Evolutionary conservation across 2,797 vertebrate genomes (phyloP).

Genomic region (Sebastes flavidus): DNA sequence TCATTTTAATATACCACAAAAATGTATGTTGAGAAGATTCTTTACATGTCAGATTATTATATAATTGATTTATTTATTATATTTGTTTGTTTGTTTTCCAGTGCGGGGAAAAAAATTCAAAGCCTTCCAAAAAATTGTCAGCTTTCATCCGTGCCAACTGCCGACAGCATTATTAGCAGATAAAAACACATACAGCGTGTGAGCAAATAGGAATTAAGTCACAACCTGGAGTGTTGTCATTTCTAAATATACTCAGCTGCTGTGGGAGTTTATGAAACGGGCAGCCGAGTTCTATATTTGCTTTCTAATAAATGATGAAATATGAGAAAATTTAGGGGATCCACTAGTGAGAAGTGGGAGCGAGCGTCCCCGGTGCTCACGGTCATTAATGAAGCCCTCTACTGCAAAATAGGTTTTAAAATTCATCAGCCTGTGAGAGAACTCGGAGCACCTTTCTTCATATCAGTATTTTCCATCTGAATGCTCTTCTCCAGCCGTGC

Average conservation of each 20-base stretch:
- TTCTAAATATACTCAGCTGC: background rate
- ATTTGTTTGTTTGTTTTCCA: background rate
- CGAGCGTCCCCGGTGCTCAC: slow-evolving; percentile 18
- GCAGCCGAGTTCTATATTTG: slow-evolving; percentile 6
- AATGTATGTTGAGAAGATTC: background rate
- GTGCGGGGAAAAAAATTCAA: no score
- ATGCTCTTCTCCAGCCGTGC: background rate
- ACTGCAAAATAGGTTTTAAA: slow-evolving; percentile 45
- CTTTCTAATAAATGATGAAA: slow-evolving; percentile 46
- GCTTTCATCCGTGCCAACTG: background rate
- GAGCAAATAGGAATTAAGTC: background rate
- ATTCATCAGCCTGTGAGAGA: slow-evolving; percentile 43
- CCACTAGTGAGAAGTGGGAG: slow-evolving; percentile 21
- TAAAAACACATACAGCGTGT: background rate
- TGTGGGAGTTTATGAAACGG: background rate
- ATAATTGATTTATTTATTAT: background rate
- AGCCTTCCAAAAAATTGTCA: background rate
- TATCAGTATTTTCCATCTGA: slow-evolving; percentile 48
- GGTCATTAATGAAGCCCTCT: slow-evolving; percentile 57
- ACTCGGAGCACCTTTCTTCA: slow-evolving; percentile 34
- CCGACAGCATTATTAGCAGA: background rate
- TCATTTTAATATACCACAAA: background rate
- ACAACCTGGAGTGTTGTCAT: background rate
- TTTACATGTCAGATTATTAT: background rate
- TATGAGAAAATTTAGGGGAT: slow-evolving; percentile 38